A percentile compares a stretch with the other conserved stretches of the same genome.
These are phyloP conservation scores for Tiliacea citrago DNA, from an alignment of 2,888 invertebrate genomes.

Conservation along the genomic window DNA sequence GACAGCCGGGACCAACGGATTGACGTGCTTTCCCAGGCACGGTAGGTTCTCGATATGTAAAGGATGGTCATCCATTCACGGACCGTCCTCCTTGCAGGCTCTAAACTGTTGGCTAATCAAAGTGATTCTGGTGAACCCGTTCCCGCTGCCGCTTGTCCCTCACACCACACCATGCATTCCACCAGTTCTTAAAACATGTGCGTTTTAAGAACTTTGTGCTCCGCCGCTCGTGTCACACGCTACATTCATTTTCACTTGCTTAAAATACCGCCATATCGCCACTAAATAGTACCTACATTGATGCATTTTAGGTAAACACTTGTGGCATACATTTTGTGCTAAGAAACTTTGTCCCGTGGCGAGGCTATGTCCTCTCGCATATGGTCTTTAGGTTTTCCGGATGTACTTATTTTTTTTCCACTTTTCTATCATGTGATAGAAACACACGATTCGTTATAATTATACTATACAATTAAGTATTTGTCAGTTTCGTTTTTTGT, in stretches of 20 bases:
- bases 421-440: neutral
- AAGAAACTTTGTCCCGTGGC: neutral
- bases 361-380: neutral
- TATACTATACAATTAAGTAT: neutral
- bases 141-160: conserved; percentile 1
- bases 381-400: neutral
- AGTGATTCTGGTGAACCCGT: neutral
- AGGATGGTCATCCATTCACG: neutral
- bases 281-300: conserved; percentile 1
- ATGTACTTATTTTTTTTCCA: too few relatives aligned
- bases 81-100: neutral
- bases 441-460: neutral
- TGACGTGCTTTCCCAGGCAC: too few relatives aligned
- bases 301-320: neutral
- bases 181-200: neutral
- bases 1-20: too few relatives aligned
- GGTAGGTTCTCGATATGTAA: neutral
- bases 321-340: neutral
- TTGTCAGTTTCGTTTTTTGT: neutral
- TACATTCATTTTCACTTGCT: conserved; percentile 29
- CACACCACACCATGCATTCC: conserved; percentile 1
- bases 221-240: conserved; percentile 34
- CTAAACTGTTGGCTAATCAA: neutral
- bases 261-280: conserved; percentile 16
- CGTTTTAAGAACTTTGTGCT: conserved; percentile 19